phyloP scores from a whole-genome alignment of 2,797 vertebrate species.

The Danio aesculapii region DNA sequence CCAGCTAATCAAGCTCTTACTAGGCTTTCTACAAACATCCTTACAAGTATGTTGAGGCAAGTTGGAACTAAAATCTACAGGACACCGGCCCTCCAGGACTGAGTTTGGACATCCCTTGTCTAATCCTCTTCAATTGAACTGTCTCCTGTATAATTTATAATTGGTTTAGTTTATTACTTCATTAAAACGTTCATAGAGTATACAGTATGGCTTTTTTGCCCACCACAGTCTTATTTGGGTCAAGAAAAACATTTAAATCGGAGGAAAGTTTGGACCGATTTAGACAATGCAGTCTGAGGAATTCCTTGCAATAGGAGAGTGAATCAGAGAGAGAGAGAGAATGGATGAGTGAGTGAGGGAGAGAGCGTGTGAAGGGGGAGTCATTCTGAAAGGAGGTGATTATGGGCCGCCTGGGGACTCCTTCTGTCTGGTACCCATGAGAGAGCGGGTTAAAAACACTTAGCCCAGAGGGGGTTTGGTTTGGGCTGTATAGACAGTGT shows the following conservation, averaged over 20 bases:
- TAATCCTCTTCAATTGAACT: no score
- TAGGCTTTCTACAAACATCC: no score
- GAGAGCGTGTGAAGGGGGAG: constrained; percentile 51
- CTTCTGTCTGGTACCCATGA: constrained; percentile 79
- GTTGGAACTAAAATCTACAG: no score
- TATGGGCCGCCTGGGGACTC: constrained; percentile 77
- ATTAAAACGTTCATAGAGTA: no score
- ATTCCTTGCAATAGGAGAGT: constrained; percentile 36
- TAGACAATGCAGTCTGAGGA: constrained; percentile 56
- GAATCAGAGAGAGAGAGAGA: background rate
- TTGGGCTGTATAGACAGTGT: background rate
- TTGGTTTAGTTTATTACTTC: background rate
- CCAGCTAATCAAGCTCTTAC: no score
- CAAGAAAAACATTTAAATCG: constrained; percentile 41
- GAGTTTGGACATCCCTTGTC: no score
- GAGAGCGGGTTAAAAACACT: constrained; percentile 81
- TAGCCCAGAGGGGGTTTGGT: constrained; percentile 70
- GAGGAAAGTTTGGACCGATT: constrained; percentile 56
- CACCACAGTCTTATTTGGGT: constrained; percentile 5
- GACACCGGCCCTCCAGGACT: no score
- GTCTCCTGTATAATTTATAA: background rate
- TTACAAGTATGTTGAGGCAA: no score
- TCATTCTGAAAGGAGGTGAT: constrained; percentile 70
- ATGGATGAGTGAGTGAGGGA: no score
- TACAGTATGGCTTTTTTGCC: background rate